Percentiles rank a stretch among this genome's conserved stretches.
Evolutionary conservation across 2,113 vertebrate genomes (phyloP).

Genomic region (Chaetodon auriga): DNA sequence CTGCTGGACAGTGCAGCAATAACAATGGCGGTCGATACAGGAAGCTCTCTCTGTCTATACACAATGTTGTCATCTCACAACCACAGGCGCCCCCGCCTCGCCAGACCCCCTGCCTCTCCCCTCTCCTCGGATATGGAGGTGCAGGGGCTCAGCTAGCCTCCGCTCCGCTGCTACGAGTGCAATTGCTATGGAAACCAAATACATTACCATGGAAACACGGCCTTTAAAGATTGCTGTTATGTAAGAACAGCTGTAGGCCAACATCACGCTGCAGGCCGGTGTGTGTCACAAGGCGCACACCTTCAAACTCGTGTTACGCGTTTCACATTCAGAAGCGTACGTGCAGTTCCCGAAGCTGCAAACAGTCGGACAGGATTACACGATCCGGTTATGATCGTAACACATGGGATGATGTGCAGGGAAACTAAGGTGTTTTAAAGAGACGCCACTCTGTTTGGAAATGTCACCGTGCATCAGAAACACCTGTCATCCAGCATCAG

Average conservation of each 20-base stretch:
- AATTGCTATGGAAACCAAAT: slow-evolving; percentile 81
- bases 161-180: slow-evolving; percentile 53
- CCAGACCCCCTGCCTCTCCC: slow-evolving; percentile 21
- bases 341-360: background rate
- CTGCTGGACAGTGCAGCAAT: slow-evolving; percentile 1
- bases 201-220: slow-evolving; percentile 81
- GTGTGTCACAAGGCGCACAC: slow-evolving; percentile 25
- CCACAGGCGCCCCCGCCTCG: slow-evolving; percentile 1
- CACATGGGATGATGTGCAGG: background rate
- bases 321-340: background rate
- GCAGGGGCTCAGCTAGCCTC: slow-evolving; percentile 41
- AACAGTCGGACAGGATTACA: background rate
- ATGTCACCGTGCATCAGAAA: background rate
- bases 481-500: background rate
- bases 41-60: slow-evolving; percentile 5
- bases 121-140: slow-evolving; percentile 57
- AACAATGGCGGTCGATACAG: background rate
- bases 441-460: background rate
- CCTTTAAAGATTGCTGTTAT: slow-evolving; percentile 69
- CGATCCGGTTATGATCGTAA: background rate
- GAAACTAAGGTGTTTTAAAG: background rate
- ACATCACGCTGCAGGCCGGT: slow-evolving; percentile 34
- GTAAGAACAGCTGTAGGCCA: slow-evolving; percentile 71
- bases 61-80: slow-evolving; percentile 7
- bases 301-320: slow-evolving; percentile 22